These are phyloP conservation scores for Bufo gargarizans DNA, from an alignment of 2,113 vertebrate genomes.

Conservation along the genomic window DNA sequence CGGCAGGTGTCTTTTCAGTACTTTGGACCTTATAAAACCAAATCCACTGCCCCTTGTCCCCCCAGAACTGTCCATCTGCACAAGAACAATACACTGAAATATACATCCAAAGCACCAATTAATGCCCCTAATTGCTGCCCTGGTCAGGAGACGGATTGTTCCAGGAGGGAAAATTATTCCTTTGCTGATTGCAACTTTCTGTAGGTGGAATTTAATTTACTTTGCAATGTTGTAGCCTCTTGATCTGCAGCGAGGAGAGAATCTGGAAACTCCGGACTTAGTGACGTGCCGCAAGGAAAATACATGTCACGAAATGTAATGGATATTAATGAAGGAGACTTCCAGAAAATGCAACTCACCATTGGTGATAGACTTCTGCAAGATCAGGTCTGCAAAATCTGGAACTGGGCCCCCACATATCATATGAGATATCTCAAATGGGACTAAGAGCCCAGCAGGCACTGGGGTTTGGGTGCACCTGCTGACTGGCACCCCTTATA, in stretches of 20 bases:
- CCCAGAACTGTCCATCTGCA: neutral
- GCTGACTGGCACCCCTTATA: too few species aligned
- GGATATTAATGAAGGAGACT: neutral
- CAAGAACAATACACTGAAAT: neutral
- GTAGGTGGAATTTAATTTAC: neutral
- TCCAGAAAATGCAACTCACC: neutral
- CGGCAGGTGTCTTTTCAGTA: neutral
- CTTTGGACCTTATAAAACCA: neutral
- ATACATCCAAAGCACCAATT: neutral
- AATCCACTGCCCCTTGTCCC: neutral
- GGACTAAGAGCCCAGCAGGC: too few species aligned
- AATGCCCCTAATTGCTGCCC: neutral
- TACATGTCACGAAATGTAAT: neutral
- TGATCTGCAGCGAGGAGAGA: neutral
- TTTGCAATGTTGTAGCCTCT: neutral
- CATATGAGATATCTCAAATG: too few species aligned
- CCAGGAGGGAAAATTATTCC: neutral
- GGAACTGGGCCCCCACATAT: neutral
- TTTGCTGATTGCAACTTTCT: neutral
- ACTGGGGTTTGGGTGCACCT: too few species aligned
- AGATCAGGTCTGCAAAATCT: neutral
- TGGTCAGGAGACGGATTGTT: neutral
- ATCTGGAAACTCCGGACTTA: neutral
- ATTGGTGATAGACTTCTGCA: neutral
- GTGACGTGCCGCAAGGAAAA: neutral